Conservation (phyloP, 2,888 invertebrate species). For the Caenorhabditis virilis region DNA sequence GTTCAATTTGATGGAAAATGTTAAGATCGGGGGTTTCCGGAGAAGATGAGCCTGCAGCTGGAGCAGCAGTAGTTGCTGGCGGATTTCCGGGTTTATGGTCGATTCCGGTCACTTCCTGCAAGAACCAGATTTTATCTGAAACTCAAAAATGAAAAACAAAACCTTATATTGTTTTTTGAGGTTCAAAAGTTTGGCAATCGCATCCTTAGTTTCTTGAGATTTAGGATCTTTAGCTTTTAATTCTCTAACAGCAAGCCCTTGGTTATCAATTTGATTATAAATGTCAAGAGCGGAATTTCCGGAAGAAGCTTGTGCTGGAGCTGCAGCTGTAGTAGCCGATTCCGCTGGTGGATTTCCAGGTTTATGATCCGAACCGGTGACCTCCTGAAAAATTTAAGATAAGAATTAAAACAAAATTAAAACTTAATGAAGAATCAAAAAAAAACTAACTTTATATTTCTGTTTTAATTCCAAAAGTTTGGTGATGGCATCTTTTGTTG, state of each 20-base stretch:
- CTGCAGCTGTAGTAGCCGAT: slow-evolving; percentile 11
- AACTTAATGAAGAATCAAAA: too few relatives aligned
- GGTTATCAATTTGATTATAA: slow-evolving; percentile 65
- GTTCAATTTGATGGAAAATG: slow-evolving; percentile 58
- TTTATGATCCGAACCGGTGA: slow-evolving; percentile 32
- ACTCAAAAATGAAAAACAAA: too few relatives aligned
- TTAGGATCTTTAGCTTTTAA: slow-evolving; percentile 72
- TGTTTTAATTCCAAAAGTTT: slow-evolving; percentile 77
- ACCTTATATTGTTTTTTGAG: slow-evolving; percentile 83
- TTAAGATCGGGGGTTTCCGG: slow-evolving; percentile 1
- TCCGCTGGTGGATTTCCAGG: slow-evolving; percentile 26
- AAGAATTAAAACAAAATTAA: too few relatives aligned
- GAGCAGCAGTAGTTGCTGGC: slow-evolving; percentile 33
- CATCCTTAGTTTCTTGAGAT: slow-evolving; percentile 72
- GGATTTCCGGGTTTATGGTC: slow-evolving; percentile 54
- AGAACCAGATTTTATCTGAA: too few relatives aligned
- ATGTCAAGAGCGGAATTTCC: slow-evolving; percentile 6
- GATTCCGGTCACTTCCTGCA: slow-evolving; percentile 74
- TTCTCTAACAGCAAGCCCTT: slow-evolving; percentile 78
- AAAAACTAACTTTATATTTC: slow-evolving; percentile 27
- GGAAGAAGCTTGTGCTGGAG: slow-evolving; percentile 6
- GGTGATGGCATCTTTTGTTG: slow-evolving; percentile 74
- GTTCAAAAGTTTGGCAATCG: slow-evolving; percentile 75
- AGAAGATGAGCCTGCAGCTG: slow-evolving; percentile 28
- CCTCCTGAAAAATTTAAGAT: too few relatives aligned